Evolutionary conservation across 1,140 invertebrate genomes (phyloP), one percentile per base, ranked within the genome.

Genomic region (Drosophila auraria): DNA sequence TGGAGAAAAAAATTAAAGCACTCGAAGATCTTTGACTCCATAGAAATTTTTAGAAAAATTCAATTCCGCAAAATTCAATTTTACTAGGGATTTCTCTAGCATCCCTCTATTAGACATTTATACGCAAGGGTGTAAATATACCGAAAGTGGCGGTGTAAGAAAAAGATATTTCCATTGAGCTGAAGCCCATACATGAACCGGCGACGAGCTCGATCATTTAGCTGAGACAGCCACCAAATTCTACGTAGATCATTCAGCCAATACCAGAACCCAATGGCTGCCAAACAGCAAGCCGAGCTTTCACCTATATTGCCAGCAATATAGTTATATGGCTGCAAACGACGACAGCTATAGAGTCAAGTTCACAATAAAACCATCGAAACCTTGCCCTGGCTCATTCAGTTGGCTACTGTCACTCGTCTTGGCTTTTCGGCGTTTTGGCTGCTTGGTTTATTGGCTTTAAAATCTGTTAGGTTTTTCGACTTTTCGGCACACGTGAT

Each of bases 331-430:
- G 54, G 51, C 45, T 69, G 66, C 33, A 78, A 42, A 61, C 71
- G 44, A 33, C 58, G 57, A 20, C 44, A 33, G 57, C 50, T 49
- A 36, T 56, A 61, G 70, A 89, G 69, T 89, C 84, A 89, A 89
- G 83, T 89, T 89, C 77, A 79, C 40, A 72, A 89, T 84, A 89
- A 87, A 87, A 87, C 77, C 78, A 75, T 89, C 62, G 47, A 64
- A 83, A 79, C 61, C 66, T 72, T 70, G 83, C 80, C 77, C 82
- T 80, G 84, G 77, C 72, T 77, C 60, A 64, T 47, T 87, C 81
- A 87, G 83, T 87, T 80, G 71, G 57, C 72, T 89, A 78, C 68
- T 87, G 72, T 65, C 80, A 51, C 69, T 74, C 71, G 71, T 40
- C 45, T 60, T 53, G 71, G 68, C 64, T 47, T 64, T 66, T 66